phyloP scores from a whole-genome alignment of 1,140 invertebrate species.

The Octopus sinensis region DNA sequence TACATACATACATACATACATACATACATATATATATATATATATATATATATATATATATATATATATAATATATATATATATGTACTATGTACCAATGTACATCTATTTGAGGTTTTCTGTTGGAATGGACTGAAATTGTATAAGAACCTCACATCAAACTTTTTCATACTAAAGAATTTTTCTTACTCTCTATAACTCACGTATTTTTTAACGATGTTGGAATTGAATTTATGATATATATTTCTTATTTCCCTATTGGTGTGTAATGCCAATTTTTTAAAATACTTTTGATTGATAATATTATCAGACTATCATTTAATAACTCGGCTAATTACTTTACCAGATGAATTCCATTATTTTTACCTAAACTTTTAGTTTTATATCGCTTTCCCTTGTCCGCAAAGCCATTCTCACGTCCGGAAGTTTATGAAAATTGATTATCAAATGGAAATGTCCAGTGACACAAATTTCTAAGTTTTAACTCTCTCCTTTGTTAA shows the following conservation, averaged over 20 bases:
- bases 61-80: neutral
- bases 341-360: too few species aligned
- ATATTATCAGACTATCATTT: too few species aligned
- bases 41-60: neutral
- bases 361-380: too few species aligned
- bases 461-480: too few species aligned
- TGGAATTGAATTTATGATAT: neutral
- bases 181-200: neutral
- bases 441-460: too few species aligned
- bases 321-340: too few species aligned
- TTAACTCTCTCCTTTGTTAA: too few species aligned
- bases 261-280: too few species aligned
- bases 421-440: too few species aligned
- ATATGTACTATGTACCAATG: neutral
- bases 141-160: neutral
- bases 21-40: neutral
- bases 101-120: neutral
- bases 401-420: too few species aligned
- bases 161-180: neutral
- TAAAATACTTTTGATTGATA: too few species aligned
- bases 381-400: too few species aligned
- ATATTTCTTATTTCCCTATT: neutral
- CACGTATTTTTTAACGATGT: neutral
- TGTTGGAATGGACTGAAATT: neutral
- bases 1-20: neutral